A percentile compares a stretch with the other conserved stretches of the same genome.
Evolutionary conservation across 2,113 vertebrate species (phyloP).

Genomic region (Vulpes ferrilata): DNA sequence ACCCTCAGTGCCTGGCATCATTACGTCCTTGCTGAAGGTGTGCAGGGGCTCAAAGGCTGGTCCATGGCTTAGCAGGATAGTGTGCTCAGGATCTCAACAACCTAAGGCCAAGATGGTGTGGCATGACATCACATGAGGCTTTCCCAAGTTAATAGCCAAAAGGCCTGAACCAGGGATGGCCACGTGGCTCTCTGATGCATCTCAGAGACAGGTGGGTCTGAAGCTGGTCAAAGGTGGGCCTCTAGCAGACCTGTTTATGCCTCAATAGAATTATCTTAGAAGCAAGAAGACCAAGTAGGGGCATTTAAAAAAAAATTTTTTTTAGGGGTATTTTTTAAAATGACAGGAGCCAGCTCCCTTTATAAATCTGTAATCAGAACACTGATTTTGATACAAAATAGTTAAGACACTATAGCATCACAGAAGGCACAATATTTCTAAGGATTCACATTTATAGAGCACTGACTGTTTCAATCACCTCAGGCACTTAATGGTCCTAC

Average conservation of each 20-base stretch:
- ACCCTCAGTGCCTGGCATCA: accelerated
- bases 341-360: neutral
- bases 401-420: neutral
- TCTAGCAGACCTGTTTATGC: accelerated
- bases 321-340: neutral
- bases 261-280: neutral
- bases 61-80: neutral
- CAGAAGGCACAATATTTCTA: accelerated
- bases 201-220: neutral
- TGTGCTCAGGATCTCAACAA: neutral
- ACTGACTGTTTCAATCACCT: too few species aligned
- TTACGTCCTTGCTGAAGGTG: accelerated
- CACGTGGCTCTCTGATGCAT: neutral
- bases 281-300: too few species aligned
- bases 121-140: accelerated
- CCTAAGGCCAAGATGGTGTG: neutral
- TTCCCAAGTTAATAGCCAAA: neutral
- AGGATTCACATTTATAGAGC: too few species aligned
- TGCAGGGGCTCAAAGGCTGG: neutral
- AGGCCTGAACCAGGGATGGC: neutral
- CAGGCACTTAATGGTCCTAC: neutral
- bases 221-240: accelerated
- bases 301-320: too few species aligned
- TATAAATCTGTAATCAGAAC: neutral
- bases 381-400: neutral